A percentile compares a stretch with the other conserved stretches of the same genome.
These are phyloP conservation scores for Neuroterus valhalla DNA, from an alignment of 1,140 invertebrate species.

Conservation along the genomic window DNA sequence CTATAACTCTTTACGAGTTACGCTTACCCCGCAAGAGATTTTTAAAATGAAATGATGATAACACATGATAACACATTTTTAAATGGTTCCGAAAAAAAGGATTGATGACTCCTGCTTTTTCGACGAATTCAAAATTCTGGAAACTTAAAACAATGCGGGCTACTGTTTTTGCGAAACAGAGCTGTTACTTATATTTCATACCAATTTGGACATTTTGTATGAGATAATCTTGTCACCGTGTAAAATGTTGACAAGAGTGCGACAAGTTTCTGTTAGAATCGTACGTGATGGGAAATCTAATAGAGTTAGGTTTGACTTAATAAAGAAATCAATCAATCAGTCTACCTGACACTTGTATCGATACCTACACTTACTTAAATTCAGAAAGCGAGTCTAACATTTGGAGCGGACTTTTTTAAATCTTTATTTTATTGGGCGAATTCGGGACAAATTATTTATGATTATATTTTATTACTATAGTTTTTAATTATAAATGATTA, in stretches of 20 bases:
- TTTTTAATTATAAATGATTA: too few species aligned
- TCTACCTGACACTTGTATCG: not conserved
- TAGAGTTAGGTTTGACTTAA: conserved; percentile 4
- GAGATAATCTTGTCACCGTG: not conserved
- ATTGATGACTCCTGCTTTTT: too few species aligned
- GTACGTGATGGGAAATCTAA: conserved; percentile 16
- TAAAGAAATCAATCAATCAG: conserved; percentile 28
- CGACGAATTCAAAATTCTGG: too few species aligned
- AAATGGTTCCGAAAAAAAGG: too few species aligned
- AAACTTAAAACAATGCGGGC: not conserved
- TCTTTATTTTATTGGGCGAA: too few species aligned
- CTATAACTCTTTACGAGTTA: too few species aligned
- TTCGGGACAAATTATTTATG: too few species aligned
- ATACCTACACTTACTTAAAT: not conserved
- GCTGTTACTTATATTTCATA: not conserved
- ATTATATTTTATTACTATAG: too few species aligned
- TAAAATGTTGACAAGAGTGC: not conserved
- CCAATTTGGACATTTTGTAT: not conserved
- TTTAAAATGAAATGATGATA: too few species aligned
- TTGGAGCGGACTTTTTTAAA: too few species aligned
- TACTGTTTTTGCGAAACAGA: not conserved
- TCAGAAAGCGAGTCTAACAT: not conserved
- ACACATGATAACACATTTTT: too few species aligned
- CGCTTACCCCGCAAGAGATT: too few species aligned
- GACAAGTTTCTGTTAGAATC: conserved; percentile 24